Evolutionary conservation across 2,113 vertebrate species (phyloP).

Genomic region (Grantiella picta): DNA sequence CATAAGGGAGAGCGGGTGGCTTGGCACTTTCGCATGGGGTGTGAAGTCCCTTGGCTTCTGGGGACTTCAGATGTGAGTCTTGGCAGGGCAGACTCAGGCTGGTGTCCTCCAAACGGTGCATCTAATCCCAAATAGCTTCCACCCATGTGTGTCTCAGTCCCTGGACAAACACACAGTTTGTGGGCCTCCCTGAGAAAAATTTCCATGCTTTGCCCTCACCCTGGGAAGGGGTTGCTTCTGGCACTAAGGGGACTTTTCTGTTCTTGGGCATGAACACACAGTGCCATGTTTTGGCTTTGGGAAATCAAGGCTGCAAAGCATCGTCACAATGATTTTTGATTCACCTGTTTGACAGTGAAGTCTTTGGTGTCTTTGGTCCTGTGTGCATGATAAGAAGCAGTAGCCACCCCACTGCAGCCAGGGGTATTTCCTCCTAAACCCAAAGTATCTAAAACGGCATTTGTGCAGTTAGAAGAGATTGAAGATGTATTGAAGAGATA

Average conservation of each 20-base stretch:
- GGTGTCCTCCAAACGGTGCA: accelerated
- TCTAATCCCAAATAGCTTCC: neutral
- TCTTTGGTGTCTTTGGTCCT: neutral
- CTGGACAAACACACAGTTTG: neutral
- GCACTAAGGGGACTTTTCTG: neutral
- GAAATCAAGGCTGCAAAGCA: neutral
- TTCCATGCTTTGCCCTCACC: neutral
- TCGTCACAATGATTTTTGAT: neutral
- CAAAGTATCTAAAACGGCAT: neutral
- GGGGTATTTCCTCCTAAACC: neutral
- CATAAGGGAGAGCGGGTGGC: neutral
- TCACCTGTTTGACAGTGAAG: neutral
- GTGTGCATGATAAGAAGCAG: neutral
- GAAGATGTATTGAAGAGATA: neutral
- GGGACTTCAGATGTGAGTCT: neutral
- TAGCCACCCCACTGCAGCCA: neutral
- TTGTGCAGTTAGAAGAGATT: neutral
- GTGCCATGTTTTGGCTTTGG: neutral
- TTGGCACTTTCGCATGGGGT: neutral
- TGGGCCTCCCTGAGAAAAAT: neutral
- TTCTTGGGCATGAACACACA: neutral
- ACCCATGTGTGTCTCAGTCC: neutral
- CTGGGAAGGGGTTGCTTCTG: neutral
- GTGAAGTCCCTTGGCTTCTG: neutral
- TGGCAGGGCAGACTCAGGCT: neutral